Percentiles rank a stretch among this genome's conserved stretches.
These are phyloP conservation scores for Nyctibius grandis DNA, from an alignment of 2,797 vertebrate genomes.

Conservation along the genomic window DNA sequence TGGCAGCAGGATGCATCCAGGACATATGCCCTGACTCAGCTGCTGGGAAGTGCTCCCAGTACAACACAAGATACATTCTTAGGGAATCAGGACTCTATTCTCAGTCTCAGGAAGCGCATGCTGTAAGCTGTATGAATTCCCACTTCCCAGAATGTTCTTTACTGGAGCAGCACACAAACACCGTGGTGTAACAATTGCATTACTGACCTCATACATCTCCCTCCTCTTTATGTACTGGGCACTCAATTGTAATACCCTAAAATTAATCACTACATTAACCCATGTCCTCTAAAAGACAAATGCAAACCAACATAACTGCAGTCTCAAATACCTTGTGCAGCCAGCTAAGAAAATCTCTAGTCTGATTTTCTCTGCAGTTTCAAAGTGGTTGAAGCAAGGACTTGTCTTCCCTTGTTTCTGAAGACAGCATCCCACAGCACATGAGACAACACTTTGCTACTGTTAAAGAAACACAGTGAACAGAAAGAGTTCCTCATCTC, in stretches of 20 bases:
- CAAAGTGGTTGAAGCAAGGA: background rate
- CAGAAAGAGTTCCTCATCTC: background rate
- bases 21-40: background rate
- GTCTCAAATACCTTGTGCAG: background rate
- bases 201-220: background rate
- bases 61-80: background rate
- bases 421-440: background rate
- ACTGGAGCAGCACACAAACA: background rate
- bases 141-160: background rate
- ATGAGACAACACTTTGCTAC: background rate
- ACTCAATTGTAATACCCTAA: background rate
- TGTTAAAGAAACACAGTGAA: background rate
- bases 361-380: background rate
- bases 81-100: background rate
- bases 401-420: background rate
- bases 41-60: background rate
- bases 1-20: background rate
- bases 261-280: background rate
- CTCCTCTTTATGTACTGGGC: background rate
- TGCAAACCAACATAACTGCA: background rate
- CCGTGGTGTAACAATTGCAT: background rate
- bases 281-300: background rate
- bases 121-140: background rate
- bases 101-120: background rate
- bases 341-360: background rate